phyloP scores from a whole-genome alignment of 2,888 invertebrate species.

The Volucella bombylans region DNA sequence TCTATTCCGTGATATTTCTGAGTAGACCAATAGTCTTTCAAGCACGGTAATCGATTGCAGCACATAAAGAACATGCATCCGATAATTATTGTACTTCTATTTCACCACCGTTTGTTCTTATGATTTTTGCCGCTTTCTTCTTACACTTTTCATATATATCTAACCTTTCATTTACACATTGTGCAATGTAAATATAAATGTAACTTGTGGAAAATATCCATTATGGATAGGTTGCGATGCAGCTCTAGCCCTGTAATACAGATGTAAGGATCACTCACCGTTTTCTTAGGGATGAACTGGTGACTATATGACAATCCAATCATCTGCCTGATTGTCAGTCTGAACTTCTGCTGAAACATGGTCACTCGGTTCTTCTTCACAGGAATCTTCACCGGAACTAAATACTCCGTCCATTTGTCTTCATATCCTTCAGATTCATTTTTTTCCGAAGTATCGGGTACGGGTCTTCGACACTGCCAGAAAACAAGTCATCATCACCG shows the following conservation, averaged over 20 bases:
- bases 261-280: neutral
- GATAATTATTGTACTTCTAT: conserved; percentile 39
- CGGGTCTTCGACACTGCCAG: no score
- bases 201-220: conserved; percentile 37
- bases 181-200: conserved; percentile 35
- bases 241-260: neutral
- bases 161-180: conserved; percentile 42
- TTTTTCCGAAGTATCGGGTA: no score
- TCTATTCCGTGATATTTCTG: neutral
- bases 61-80: conserved; percentile 55
- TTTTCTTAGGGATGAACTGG: conserved; percentile 8
- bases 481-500: no score
- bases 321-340: neutral
- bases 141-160: conserved; percentile 38
- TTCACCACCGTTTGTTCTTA: conserved; percentile 51
- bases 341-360: neutral
- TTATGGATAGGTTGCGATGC: conserved; percentile 6
- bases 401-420: neutral
- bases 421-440: no score
- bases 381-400: conserved; percentile 3
- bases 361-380: neutral
- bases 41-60: conserved; percentile 34
- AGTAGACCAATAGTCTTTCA: conserved; percentile 32
- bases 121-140: conserved; percentile 29
- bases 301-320: neutral